Percentiles rank a stretch among this genome's conserved stretches.
These are phyloP conservation scores for Tenthredo livida DNA, from an alignment of 2,888 invertebrate species.

Conservation along the genomic window DNA sequence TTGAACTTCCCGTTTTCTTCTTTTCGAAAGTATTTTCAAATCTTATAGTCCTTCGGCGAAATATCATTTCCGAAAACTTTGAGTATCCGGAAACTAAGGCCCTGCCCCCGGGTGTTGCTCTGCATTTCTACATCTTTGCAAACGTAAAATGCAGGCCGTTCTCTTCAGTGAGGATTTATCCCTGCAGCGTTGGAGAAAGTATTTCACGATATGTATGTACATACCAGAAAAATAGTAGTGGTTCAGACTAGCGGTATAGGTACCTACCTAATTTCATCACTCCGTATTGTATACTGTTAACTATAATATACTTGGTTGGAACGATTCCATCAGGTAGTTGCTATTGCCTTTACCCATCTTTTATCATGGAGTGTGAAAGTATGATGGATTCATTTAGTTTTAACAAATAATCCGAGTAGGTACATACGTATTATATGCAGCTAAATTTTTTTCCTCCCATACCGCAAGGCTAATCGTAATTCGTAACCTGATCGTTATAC, in stretches of 20 bases:
- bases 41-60: too few species aligned
- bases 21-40: too few species aligned
- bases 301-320: background rate
- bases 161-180: background rate
- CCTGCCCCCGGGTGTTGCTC: background rate
- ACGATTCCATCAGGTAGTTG: background rate
- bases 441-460: background rate
- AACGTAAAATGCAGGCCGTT: background rate
- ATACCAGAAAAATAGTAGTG: background rate
- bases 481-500: slow-evolving; percentile 29
- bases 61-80: too few species aligned
- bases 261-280: slow-evolving; percentile 10
- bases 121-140: background rate
- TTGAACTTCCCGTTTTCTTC: too few species aligned
- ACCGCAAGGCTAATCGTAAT: slow-evolving; percentile 34
- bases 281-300: background rate
- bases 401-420: background rate
- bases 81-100: background rate
- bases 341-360: background rate
- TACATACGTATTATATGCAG: too few species aligned
- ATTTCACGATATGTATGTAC: background rate
- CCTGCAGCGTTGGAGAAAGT: background rate
- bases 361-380: background rate
- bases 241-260: background rate
- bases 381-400: background rate